Percentiles rank a stretch among this genome's conserved stretches.
Conservation (phyloP, 2,888 invertebrate genomes). For the Pachymerium ferrugineum region DNA sequence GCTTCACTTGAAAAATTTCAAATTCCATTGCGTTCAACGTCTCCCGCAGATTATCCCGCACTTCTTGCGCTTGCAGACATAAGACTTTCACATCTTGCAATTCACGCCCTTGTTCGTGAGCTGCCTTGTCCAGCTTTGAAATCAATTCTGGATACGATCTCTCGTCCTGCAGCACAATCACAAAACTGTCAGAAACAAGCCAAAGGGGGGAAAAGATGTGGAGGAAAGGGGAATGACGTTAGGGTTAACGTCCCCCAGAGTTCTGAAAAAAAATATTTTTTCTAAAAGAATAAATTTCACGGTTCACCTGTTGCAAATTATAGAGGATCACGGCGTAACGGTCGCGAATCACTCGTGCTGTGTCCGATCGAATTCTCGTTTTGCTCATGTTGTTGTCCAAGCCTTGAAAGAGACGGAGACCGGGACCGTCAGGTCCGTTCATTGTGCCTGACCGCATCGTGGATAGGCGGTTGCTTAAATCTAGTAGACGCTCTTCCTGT, state of each 20-base stretch:
- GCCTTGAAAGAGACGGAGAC: neutral
- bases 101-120: neutral
- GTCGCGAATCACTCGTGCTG: neutral
- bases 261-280: too few species aligned
- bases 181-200: too few species aligned
- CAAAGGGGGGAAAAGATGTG: too few species aligned
- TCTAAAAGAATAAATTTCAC: neutral
- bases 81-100: neutral
- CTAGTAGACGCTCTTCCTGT: neutral
- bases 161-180: constrained; percentile 20
- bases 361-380: neutral
- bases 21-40: constrained; percentile 12
- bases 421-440: neutral
- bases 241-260: too few species aligned
- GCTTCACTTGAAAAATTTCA: constrained; percentile 19
- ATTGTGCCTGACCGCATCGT: neutral
- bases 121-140: neutral
- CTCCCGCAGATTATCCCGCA: neutral
- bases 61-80: constrained; percentile 14
- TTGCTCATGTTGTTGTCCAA: neutral
- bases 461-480: neutral
- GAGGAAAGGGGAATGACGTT: too few species aligned
- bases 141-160: constrained; percentile 6
- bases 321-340: neutral
- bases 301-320: neutral